Base-by-base conservation (phyloP, 2,888 invertebrate genomes). In the Pristionchus japonicus region DNA sequence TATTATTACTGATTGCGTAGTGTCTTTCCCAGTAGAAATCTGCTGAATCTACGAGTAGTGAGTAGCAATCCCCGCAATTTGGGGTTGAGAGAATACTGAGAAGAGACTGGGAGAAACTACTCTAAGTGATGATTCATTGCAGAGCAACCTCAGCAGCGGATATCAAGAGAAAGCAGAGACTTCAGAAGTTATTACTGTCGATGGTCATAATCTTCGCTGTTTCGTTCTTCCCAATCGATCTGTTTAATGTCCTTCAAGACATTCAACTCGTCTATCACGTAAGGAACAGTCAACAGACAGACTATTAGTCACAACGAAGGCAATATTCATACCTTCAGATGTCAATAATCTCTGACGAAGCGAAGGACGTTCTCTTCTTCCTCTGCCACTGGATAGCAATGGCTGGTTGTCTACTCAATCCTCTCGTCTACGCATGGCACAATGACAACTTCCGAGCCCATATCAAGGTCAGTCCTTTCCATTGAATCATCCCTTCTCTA, bases 151-250 rank as follows among this genome's bases (percentile, higher is more conserved):
- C 87, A n/a, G 77, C 86, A 9, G 96, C 97, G 27, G 98, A 98
- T 94, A 96, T 98, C 85, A 97, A 97, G 92, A 96, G 98, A 88
- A 98, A 98, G 94, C 96, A 97, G 88, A 96, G 97, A 83, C 98
- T 98, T 11, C 98, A 98, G 95, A 96, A 97, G 90, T 98, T 99
- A 98, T 95, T 99, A 88, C 98, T 98, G 89, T 97, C 98, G 0
- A 99, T 99, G 98, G 98, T 87, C 61, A 15, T 87, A 17, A 87
- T 87, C 23, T 87, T 87, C 43, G 87, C 80, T 27, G 52, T 87
- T 27, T 87, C 87, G 13, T 98, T 98, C 49, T 89, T 92, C 20
- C 92, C 92, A 20, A 64, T 92, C 74, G 92, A 92, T 89, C 83
- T 92, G 23, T 91, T 90, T 85, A 92, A 92, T 88, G 91, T 92